These are phyloP conservation scores for Sipha maydis DNA, from an alignment of 2,888 invertebrate species.

Conservation along the genomic window DNA sequence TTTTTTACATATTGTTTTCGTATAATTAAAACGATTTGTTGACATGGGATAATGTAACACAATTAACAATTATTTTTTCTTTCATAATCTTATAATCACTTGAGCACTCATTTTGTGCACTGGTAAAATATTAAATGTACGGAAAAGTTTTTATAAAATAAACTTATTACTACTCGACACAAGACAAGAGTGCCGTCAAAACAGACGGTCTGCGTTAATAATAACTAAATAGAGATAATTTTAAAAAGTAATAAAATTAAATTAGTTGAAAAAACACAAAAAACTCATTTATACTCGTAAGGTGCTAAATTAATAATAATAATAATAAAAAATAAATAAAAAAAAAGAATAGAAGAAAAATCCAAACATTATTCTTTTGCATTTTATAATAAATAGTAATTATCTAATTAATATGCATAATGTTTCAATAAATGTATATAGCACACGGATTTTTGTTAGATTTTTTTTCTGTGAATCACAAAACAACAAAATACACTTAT, in stretches of 20 bases:
- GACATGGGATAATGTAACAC: conserved; percentile 61
- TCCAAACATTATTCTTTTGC: conserved; percentile 42
- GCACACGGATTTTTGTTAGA: background rate
- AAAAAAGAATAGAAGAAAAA: conserved; percentile 40
- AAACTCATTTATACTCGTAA: conserved; percentile 49
- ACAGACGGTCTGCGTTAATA: conserved; percentile 29
- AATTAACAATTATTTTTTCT: conserved; percentile 58
- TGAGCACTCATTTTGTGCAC: conserved; percentile 61
- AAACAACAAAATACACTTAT: background rate
- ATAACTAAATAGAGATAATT: conserved; percentile 48
- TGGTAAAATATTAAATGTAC: conserved; percentile 60
- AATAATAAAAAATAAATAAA: conserved; percentile 27
- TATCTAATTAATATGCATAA: conserved; percentile 23
- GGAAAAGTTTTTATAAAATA: conserved; percentile 49
- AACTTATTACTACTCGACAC: conserved; percentile 56
- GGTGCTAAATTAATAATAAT: conserved; percentile 57
- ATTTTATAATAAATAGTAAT: conserved; percentile 30
- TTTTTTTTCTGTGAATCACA: background rate
- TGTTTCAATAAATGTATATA: conserved; percentile 43
- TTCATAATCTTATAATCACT: conserved; percentile 57
- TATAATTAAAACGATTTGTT: conserved; percentile 61
- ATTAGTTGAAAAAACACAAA: conserved; percentile 52
- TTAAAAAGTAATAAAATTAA: conserved; percentile 40
- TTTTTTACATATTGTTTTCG: conserved; percentile 49
- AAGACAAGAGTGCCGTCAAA: conserved; percentile 17